Conservation (phyloP, 2,113 vertebrate species). For the Climacteris rufus region DNA sequence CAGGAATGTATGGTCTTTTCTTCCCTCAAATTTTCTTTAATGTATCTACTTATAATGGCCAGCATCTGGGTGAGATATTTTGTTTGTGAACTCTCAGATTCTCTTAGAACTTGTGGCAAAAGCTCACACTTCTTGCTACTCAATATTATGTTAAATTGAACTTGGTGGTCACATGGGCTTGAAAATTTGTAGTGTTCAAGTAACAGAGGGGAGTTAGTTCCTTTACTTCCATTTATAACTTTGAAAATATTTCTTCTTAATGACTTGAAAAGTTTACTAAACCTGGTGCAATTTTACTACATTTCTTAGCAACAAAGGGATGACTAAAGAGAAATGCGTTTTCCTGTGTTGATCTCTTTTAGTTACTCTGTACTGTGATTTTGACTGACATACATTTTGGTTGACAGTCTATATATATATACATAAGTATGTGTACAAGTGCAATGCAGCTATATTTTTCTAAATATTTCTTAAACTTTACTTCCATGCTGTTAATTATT, state of each 20-base stretch:
- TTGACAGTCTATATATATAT: neutral
- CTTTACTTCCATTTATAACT: neutral
- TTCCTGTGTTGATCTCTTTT: neutral
- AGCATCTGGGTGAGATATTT: neutral
- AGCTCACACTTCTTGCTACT: neutral
- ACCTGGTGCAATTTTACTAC: neutral
- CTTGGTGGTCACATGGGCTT: neutral
- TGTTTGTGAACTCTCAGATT: neutral
- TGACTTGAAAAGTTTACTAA: neutral
- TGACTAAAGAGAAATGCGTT: neutral
- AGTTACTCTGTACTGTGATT: neutral
- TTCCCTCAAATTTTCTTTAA: neutral
- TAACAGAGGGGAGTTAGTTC: neutral
- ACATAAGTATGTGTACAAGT: neutral
- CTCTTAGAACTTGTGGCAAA: neutral
- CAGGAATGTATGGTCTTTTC: neutral
- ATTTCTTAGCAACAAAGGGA: neutral
- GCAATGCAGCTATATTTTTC: neutral
- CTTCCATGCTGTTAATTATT: neutral
- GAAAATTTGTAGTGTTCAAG: neutral
- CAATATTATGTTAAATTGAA: neutral
- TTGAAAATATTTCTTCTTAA: neutral
- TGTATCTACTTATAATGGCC: neutral
- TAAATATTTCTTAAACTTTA: neutral
- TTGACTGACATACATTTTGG: neutral